Conservation (phyloP, 2,797 vertebrate genomes). For the Peromyscus nudipes region DNA sequence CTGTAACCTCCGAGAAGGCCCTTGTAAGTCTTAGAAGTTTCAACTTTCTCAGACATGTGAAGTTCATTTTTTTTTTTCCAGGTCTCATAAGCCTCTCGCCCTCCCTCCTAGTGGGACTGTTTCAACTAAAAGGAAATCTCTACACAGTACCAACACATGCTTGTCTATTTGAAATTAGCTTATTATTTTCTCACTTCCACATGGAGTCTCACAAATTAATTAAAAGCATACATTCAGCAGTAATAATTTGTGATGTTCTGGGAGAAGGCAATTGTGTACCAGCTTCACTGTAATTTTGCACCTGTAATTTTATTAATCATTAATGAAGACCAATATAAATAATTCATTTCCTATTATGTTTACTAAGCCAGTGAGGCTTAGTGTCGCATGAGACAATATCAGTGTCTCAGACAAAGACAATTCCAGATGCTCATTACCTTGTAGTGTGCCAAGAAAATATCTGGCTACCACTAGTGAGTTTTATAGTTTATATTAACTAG, state of each 20-base stretch:
- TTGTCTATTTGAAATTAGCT: constrained; percentile 58
- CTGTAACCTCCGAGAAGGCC: neutral
- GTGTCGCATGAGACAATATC: constrained; percentile 33
- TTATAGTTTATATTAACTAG: neutral
- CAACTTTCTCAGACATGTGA: neutral
- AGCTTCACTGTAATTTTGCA: constrained; percentile 58
- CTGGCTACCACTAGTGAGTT: neutral
- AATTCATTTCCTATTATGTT: constrained; percentile 77
- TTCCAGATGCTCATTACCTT: neutral
- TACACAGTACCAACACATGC: neutral
- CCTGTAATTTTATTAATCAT: constrained; percentile 76
- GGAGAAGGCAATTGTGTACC: constrained; percentile 46
- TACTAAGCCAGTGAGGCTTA: constrained; percentile 57
- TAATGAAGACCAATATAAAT: constrained; percentile 77
- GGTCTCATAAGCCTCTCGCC: neutral
- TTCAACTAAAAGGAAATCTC: neutral
- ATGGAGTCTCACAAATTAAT: constrained; percentile 68
- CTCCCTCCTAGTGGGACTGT: neutral
- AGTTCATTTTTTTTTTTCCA: neutral
- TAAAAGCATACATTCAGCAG: constrained; percentile 33
- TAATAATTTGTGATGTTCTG: constrained; percentile 49
- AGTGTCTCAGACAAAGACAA: constrained; percentile 70
- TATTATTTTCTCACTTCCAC: constrained; percentile 53
- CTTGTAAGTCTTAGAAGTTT: neutral
- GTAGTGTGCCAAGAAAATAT: neutral